Evolutionary conservation across 1,140 invertebrate species (phyloP), one percentile per base, ranked within the genome.

Genomic region (Eupeodes corollae): DNA sequence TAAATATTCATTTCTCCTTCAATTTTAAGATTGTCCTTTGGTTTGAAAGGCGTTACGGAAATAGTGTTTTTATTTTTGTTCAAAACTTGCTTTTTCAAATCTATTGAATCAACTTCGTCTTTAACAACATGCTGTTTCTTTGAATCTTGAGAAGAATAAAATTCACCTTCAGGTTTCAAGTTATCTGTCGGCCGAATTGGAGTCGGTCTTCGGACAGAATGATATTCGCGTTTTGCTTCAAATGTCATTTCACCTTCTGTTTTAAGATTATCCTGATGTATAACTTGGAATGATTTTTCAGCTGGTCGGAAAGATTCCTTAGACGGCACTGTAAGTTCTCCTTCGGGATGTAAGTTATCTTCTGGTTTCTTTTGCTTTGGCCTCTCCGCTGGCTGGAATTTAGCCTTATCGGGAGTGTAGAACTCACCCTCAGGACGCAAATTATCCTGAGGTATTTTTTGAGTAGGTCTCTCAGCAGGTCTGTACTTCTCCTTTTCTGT

Each of bases 261-360:
- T 67, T 73, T 75, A 1, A 84, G 62, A 68, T 85, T 84, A 59
- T 78, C 78, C 70, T 80, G 77, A 48, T 76, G 75, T 54, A 67
- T 70, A 3, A 80, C 58, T 59, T 76, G 72, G 42, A 66, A 66
- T 47, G 72, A 62, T 54, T 73, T 44, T 63, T 81, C 79, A 33
- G 72, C 71, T 43, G 63, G 58, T 35, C 78, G 78, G 59, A 80
- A 79, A 55, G 71, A 61, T 38, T 73, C 73, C 61, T 70, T 76
- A 5, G 73, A 70, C 5, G 72, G 56, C 69, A 69, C 64, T 65
- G 73, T 55, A 54, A 80, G 78, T 48, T 82, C 79, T 10, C 83
- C 82, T 73, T 84, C 80, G 42, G 79, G 69, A 57, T 70, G 74
- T n/a, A 86, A 58, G 67, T 86, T 78, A 59, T 78, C 76, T 48